Percentiles rank a stretch among this genome's conserved stretches.
Conservation (phyloP, 2,113 vertebrate genomes). For the Vidua chalybeata region DNA sequence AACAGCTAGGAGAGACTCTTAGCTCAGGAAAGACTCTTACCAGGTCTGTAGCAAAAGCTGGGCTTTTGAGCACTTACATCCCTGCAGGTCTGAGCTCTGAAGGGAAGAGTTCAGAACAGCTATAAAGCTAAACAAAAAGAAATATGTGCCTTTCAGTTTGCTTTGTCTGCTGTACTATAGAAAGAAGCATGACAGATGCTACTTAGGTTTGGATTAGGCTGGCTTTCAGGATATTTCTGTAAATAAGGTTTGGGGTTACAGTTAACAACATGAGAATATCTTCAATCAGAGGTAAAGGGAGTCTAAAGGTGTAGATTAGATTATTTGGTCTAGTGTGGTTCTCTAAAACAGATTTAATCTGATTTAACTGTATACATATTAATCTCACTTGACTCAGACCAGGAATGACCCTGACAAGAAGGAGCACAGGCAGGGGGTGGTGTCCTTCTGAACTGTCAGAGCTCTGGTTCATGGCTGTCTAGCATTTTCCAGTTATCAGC, state of each 20-base stretch:
- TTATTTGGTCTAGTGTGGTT: not conserved
- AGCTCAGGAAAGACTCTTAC: not conserved
- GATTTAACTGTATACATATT: not conserved
- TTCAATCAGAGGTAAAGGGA: not conserved
- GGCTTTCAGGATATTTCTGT: not conserved
- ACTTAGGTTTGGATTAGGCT: slow-evolving; percentile 1
- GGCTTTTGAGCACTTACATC: not conserved
- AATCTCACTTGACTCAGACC: not conserved
- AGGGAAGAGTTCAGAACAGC: not conserved
- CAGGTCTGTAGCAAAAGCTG: not conserved
- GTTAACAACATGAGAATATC: not conserved
- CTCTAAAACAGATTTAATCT: not conserved
- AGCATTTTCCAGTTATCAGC: not conserved
- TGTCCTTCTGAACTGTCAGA: slow-evolving; percentile 1
- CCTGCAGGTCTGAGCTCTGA: not conserved
- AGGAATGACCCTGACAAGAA: slow-evolving; percentile 26
- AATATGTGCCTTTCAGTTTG: not conserved
- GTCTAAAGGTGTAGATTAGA: not conserved
- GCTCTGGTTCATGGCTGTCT: not conserved
- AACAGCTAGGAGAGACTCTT: not conserved
- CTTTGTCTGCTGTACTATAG: not conserved
- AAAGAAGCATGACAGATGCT: not conserved
- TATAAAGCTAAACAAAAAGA: not conserved
- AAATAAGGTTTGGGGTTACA: not conserved
- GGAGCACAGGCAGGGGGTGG: not conserved